phyloP scores from a whole-genome alignment of 1,140 invertebrate species.

The Euglossa dilemma region DNA sequence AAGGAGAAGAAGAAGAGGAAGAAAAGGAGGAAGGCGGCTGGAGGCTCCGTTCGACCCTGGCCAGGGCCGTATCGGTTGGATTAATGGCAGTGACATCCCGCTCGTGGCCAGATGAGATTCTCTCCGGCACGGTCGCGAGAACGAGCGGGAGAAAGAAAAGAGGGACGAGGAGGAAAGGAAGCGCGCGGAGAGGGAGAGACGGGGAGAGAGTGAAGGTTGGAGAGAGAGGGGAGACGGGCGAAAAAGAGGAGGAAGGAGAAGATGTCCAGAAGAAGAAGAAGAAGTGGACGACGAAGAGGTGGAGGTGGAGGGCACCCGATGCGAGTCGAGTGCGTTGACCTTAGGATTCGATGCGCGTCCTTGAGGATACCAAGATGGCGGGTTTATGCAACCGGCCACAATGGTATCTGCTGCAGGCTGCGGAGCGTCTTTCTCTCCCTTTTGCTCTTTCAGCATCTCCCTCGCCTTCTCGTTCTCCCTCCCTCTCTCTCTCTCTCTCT shows the following conservation, averaged over 20 bases:
- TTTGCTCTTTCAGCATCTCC: slow-evolving; percentile 43
- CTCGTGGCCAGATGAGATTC: slow-evolving; percentile 72
- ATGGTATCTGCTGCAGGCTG: slow-evolving; percentile 69
- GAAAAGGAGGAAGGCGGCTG: slow-evolving; percentile 64
- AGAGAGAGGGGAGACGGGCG: slow-evolving; percentile 31
- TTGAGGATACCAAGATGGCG: slow-evolving; percentile 79
- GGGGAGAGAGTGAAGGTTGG: slow-evolving; percentile 30
- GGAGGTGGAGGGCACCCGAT: slow-evolving; percentile 67
- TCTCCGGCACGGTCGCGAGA: slow-evolving; percentile 57
- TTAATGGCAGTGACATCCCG: slow-evolving; percentile 79
- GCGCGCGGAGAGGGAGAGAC: slow-evolving; percentile 4
- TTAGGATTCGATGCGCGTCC: slow-evolving; percentile 78
- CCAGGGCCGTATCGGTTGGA: slow-evolving; percentile 71
- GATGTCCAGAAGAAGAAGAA: slow-evolving; percentile 56
- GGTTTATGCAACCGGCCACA: slow-evolving; percentile 79
- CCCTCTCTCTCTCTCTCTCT: slow-evolving; percentile 47
- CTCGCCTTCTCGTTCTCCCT: neutral
- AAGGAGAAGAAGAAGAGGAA: slow-evolving; percentile 49
- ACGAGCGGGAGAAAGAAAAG: slow-evolving; percentile 44
- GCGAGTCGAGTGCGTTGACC: slow-evolving; percentile 77
- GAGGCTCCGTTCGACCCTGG: slow-evolving; percentile 62
- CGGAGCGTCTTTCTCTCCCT: slow-evolving; percentile 33
- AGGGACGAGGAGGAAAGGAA: slow-evolving; percentile 27
- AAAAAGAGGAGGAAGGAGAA: slow-evolving; percentile 39
- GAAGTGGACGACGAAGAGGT: slow-evolving; percentile 64